Evolutionary conservation across 2,797 vertebrate genomes (phyloP).

Genomic region (Darevskia nairensis): DNA sequence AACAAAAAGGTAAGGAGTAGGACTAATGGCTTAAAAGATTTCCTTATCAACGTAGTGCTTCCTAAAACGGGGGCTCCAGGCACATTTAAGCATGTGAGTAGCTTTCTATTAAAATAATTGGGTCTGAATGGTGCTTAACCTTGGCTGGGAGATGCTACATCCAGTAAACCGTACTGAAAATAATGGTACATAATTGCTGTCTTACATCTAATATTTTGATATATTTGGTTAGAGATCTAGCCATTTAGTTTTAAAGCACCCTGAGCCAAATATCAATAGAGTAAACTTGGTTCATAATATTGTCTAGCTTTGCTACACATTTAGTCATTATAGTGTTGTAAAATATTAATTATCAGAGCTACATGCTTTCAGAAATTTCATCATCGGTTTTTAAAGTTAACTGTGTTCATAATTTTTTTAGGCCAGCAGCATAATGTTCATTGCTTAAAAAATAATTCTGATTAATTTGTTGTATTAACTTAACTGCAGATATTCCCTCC

Average conservation of each 20-base stretch:
- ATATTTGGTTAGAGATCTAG: conserved; percentile 13
- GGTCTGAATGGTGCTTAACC: background rate
- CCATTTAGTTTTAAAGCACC: conserved; percentile 41
- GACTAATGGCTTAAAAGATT: conserved; percentile 45
- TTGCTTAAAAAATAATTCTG: background rate
- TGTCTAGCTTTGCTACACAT: background rate
- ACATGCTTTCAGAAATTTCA: background rate
- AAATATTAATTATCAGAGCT: background rate
- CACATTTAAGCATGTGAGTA: background rate
- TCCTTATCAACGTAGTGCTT: conserved; percentile 40
- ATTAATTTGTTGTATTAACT: conserved; percentile 21
- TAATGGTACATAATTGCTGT: background rate
- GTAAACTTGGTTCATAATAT: conserved; percentile 21
- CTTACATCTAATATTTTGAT: background rate
- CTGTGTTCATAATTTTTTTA: background rate
- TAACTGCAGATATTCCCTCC: background rate
- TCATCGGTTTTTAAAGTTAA: background rate
- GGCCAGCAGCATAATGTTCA: background rate
- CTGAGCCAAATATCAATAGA: conserved; percentile 32
- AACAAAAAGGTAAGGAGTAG: conserved; percentile 8
- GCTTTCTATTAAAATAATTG: background rate
- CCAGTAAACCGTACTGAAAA: background rate
- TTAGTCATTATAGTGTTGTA: background rate
- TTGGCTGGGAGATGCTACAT: background rate
- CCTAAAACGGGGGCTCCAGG: conserved; percentile 1